Conservation (phyloP, 2,797 vertebrate species). For the Rhinophrynus dorsalis region DNA sequence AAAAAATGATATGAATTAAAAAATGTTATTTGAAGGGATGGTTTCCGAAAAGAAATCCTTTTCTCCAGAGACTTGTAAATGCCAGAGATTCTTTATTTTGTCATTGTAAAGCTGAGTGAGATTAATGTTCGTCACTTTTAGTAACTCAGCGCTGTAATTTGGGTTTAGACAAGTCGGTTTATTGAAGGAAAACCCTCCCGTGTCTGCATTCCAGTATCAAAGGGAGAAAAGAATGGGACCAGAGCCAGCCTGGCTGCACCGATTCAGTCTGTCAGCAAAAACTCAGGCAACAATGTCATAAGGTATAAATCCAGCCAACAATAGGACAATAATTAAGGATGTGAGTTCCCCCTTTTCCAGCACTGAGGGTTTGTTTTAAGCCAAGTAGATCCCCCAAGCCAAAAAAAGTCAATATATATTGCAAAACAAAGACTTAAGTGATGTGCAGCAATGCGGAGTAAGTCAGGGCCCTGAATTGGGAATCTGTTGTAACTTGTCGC, state of each 20-base stretch:
- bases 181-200: constrained; percentile 60
- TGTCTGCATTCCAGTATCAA: constrained; percentile 69
- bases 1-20: no score
- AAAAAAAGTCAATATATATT: constrained; percentile 5
- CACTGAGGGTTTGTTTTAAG: constrained; percentile 55
- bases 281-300: constrained; percentile 71
- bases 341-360: constrained; percentile 50
- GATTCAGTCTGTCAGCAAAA: constrained; percentile 68
- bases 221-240: constrained; percentile 61
- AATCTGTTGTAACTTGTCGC: constrained; percentile 53
- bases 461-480: constrained; percentile 40
- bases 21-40: neutral
- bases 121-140: constrained; percentile 54
- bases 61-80: constrained; percentile 27
- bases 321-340: constrained; percentile 65
- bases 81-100: constrained; percentile 49
- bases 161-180: constrained; percentile 65
- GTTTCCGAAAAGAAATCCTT: neutral
- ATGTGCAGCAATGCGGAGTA: neutral
- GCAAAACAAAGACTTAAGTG: constrained; percentile 15
- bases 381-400: constrained; percentile 50
- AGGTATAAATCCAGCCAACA: constrained; percentile 69
- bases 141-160: constrained; percentile 55
- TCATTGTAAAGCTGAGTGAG: constrained; percentile 51
- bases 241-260: constrained; percentile 61